A percentile compares a stretch with the other conserved stretches of the same genome.
These are phyloP conservation scores for Drepana arcuata DNA, from an alignment of 1,140 invertebrate species.

Conservation along the genomic window DNA sequence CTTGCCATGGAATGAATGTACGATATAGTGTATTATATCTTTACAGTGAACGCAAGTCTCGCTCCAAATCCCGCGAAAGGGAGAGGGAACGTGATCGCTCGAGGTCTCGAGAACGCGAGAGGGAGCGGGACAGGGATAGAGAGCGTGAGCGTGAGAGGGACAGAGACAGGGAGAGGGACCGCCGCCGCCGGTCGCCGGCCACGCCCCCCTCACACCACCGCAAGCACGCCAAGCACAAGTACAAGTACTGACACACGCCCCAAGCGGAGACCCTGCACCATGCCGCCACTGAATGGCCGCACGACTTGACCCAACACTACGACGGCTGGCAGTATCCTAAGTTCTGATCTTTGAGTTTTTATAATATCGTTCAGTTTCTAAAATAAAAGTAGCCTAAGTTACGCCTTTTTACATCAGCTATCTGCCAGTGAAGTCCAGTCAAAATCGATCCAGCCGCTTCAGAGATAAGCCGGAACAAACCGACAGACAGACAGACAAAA, in stretches of 20 bases:
- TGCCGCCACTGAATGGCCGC: no score
- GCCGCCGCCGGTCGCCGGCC: conserved; percentile 42
- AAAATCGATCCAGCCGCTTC: not conserved
- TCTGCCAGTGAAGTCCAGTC: not conserved
- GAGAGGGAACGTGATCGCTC: conserved; percentile 10
- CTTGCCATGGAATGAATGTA: no score
- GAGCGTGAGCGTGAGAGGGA: conserved; percentile 34
- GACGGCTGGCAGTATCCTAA: no score
- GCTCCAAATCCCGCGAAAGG: conserved; percentile 36
- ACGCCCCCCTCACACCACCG: conserved; percentile 46
- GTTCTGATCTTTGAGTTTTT: no score
- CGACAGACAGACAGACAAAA: not conserved
- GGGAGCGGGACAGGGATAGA: conserved; percentile 29
- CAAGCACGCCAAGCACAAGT: conserved; percentile 57
- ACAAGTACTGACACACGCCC: no score
- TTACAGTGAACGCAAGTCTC: no score
- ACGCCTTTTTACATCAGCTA: no score
- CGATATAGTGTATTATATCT: no score
- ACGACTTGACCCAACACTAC: no score
- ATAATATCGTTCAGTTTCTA: no score
- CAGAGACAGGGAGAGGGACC: conserved; percentile 36
- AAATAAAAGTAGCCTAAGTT: no score
- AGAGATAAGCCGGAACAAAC: conserved; percentile 1
- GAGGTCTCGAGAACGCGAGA: conserved; percentile 22
- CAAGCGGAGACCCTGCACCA: no score